Evolutionary conservation across 2,888 invertebrate species (phyloP).

Genomic region (Nymphalis urticae): DNA sequence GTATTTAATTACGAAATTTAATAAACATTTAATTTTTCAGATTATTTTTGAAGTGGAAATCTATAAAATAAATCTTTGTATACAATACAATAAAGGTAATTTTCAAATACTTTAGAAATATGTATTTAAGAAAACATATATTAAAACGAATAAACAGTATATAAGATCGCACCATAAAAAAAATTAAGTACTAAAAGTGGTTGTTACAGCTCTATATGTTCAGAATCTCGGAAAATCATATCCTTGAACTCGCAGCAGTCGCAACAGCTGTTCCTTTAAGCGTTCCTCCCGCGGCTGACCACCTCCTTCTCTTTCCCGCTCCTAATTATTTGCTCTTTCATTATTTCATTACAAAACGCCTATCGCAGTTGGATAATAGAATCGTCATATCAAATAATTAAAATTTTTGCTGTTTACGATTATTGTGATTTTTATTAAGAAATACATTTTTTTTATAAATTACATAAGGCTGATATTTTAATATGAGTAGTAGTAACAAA

Average conservation of each 20-base stretch:
- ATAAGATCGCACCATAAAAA: too few relatives aligned
- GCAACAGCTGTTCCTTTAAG: constrained; percentile 65
- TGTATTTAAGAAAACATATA: not conserved
- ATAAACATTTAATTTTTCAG: too few relatives aligned
- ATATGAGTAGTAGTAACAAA: too few relatives aligned
- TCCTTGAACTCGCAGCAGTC: constrained; percentile 48
- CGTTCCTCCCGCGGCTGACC: constrained; percentile 59
- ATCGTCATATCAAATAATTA: constrained; percentile 1
- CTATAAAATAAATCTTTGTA: too few relatives aligned
- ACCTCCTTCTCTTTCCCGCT: constrained; percentile 45
- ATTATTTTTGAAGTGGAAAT: too few relatives aligned
- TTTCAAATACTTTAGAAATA: too few relatives aligned
- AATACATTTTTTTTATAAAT: too few relatives aligned
- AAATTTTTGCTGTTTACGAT: not conserved
- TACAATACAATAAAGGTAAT: too few relatives aligned
- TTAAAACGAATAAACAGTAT: not conserved
- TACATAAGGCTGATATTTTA: too few relatives aligned
- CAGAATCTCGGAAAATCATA: constrained; percentile 29
- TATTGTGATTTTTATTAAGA: too few relatives aligned
- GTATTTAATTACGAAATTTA: too few relatives aligned
- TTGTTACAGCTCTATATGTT: constrained; percentile 28
- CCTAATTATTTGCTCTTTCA: constrained; percentile 60
- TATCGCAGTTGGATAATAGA: constrained; percentile 42
- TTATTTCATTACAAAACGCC: constrained; percentile 54
- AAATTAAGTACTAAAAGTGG: not conserved